phyloP scores from a whole-genome alignment of 64 coral and sea anemone species.

The Dendronephthya gigantea region DNA sequence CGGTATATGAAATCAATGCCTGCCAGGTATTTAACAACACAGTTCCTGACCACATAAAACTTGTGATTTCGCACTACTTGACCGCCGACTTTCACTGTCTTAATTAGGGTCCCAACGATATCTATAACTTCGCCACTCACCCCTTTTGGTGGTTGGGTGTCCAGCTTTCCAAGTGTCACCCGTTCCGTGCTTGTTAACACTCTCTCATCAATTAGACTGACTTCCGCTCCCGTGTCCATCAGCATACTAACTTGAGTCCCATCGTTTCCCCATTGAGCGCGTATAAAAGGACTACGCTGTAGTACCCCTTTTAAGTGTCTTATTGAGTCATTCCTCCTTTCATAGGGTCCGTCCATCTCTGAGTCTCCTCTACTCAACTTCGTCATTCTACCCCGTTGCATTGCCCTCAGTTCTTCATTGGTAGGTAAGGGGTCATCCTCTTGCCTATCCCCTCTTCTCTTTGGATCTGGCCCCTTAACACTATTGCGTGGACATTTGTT shows the following conservation, averaged over 20 bases:
- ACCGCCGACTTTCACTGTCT: not conserved
- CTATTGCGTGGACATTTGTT: not conserved
- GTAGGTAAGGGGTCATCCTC: not conserved
- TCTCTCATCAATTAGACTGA: conserved; percentile 15
- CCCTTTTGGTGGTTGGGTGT: not conserved
- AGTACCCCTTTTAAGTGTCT: not conserved
- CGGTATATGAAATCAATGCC: not conserved
- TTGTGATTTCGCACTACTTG: conserved; percentile 10
- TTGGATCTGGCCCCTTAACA: too few species aligned
- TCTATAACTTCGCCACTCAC: not conserved
- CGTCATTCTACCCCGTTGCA: not conserved
- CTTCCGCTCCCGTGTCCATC: conserved; percentile 33
- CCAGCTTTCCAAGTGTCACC: not conserved
- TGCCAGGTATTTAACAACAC: not conserved
- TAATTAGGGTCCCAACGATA: not conserved
- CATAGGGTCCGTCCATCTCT: conserved; percentile 1
- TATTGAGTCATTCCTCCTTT: not conserved
- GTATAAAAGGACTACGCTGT: not conserved
- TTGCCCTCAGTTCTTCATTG: not conserved
- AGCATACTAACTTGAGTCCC: not conserved
- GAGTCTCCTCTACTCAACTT: not conserved
- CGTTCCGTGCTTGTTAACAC: not conserved
- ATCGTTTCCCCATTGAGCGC: not conserved
- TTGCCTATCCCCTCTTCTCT: not conserved
- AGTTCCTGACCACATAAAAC: not conserved